These are phyloP conservation scores for Orycteropus afer DNA, from an alignment of 2,113 vertebrate genomes.

Conservation along the genomic window DNA sequence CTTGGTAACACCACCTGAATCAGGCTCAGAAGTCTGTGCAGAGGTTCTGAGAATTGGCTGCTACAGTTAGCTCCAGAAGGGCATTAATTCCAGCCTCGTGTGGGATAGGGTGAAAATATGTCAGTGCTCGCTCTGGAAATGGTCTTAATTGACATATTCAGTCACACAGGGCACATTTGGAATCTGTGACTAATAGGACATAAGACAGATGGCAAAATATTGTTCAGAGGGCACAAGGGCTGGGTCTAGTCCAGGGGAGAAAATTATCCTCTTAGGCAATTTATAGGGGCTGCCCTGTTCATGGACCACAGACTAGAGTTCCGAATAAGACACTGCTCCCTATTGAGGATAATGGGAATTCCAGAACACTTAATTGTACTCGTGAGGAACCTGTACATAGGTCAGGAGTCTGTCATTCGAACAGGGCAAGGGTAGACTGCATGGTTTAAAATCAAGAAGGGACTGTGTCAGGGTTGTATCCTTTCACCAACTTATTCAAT, in stretches of 20 bases:
- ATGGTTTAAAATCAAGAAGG: no score
- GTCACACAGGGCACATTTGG: not conserved
- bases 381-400: no score
- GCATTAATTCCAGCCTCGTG: not conserved
- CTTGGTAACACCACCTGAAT: not conserved
- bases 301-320: not conserved
- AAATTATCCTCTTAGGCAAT: not conserved
- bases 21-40: not conserved
- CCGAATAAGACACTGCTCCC: not conserved
- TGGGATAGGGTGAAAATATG: not conserved
- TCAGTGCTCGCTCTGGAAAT: not conserved
- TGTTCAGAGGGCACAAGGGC: not conserved
- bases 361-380: no score
- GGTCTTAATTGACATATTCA: not conserved
- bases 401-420: no score
- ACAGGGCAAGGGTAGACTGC: no score
- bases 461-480: no score
- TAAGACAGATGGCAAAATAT: not conserved
- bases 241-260: not conserved
- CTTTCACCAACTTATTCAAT: no score
- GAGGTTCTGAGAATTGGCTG: not conserved
- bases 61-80: not conserved
- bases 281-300: not conserved
- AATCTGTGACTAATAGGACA: not conserved
- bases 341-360: accelerated